Conservation (phyloP, 2,113 vertebrate species). For the Oenanthe oenanthe region DNA sequence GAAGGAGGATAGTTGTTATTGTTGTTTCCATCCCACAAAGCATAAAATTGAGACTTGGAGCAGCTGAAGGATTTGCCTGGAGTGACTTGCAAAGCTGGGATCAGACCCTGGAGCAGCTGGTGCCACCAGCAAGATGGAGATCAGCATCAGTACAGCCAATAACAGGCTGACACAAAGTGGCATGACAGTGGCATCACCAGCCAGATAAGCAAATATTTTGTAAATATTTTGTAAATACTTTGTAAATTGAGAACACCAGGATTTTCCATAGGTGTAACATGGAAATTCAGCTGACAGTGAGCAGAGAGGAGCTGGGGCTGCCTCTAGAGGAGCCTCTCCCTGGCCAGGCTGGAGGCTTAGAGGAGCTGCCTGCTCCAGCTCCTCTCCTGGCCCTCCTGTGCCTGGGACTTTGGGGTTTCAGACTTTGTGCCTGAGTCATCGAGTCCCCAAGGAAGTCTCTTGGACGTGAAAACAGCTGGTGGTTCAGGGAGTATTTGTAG, state of each 20-base stretch:
- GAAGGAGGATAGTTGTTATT: not conserved
- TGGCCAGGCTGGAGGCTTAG: fast-evolving
- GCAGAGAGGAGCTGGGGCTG: not conserved
- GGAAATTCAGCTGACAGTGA: not conserved
- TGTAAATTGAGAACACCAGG: not conserved
- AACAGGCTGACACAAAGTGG: not conserved
- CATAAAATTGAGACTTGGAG: not conserved
- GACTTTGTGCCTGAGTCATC: not conserved
- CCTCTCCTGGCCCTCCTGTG: not conserved
- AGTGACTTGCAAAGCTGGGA: not conserved
- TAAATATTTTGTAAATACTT: not conserved
- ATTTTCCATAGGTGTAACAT: not conserved
- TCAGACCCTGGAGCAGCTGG: not conserved
- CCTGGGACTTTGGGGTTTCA: not conserved
- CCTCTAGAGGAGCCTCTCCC: fast-evolving
- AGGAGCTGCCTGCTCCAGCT: not conserved
- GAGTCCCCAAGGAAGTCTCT: not conserved
- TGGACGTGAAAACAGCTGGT: fast-evolving
- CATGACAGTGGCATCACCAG: not conserved
- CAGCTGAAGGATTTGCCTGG: not conserved
- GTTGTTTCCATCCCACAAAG: not conserved
- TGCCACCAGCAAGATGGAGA: not conserved
- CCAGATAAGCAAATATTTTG: not conserved
- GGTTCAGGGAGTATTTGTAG: not conserved
- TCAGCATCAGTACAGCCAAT: not conserved